Evolutionary conservation across 2,113 vertebrate species (phyloP).

Genomic region (Salvator merianae): DNA sequence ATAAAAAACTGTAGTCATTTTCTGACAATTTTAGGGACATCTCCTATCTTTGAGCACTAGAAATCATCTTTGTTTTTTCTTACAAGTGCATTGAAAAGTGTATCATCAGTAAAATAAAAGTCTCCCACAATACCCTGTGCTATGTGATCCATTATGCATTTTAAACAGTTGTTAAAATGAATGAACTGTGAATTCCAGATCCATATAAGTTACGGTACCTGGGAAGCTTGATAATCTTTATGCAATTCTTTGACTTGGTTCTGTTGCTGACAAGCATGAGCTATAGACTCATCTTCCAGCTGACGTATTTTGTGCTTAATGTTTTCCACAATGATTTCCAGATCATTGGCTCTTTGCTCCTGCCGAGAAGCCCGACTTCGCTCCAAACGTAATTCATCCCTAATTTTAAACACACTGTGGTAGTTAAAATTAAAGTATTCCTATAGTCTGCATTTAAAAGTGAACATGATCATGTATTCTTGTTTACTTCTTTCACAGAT

Average conservation of each 20-base stretch:
- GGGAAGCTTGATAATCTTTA: slow-evolving; percentile 73
- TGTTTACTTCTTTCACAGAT: no score
- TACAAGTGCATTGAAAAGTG: not conserved
- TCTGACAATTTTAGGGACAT: not conserved
- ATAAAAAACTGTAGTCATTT: not conserved
- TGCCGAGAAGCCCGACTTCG: slow-evolving; percentile 71
- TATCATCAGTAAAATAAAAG: not conserved
- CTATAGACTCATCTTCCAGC: slow-evolving; percentile 84
- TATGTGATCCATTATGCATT: not conserved
- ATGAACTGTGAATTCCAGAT: not conserved
- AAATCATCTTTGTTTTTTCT: not conserved
- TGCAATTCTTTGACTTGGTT: slow-evolving; percentile 76
- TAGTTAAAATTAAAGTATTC: not conserved
- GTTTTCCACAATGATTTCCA: slow-evolving; percentile 80
- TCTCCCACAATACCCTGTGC: not conserved
- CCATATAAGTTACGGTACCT: slow-evolving; percentile 65
- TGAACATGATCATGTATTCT: not conserved
- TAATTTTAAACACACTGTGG: slow-evolving; percentile 51
- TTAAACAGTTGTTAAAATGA: no score
- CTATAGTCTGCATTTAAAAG: not conserved
- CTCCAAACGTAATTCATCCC: slow-evolving; percentile 79
- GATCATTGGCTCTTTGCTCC: slow-evolving; percentile 77
- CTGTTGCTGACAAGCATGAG: slow-evolving; percentile 78
- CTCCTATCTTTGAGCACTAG: not conserved
- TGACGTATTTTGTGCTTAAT: slow-evolving; percentile 85